Evolutionary conservation across 2,888 invertebrate species (phyloP), one percentile per base, ranked within the genome.

Genomic region (Lydus trimaculatus): DNA sequence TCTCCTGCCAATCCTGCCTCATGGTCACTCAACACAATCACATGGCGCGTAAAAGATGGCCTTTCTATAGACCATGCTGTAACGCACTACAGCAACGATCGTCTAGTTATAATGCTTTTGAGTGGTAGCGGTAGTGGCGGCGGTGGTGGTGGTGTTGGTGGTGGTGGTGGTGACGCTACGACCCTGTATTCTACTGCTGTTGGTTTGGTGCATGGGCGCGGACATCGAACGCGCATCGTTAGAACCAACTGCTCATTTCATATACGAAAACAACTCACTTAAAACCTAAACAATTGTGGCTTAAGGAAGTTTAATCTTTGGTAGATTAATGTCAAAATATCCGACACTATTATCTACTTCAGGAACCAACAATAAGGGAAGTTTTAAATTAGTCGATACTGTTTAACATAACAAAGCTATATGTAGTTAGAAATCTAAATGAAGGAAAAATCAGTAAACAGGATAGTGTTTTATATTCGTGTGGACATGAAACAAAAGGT

Each of bases 1-100:
- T 79, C 79, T 78, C 78, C 80, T 77, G 82, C 82, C 79, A 78
- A 74, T 79, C 81, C 80, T 78, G 78, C 79, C 74, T 78, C 82
- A 82, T 82, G 75, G 79, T 83, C 82, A 82, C 81, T 81, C 79
- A 71, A 76, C 77, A 76, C 79, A 72, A 71, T 82, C 81, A 81
- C 81, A 82, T 82, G 72, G 75, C 73, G 71, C 72, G 69, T 63
- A 64, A 56, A 28, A 56, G 62, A 69, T 72, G 73, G 64, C 75
- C 73, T 68, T 67, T 69, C 71, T 71, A 72, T 72, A 70, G 74
- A 64, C 59, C 76, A 79, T 80, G 75, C 75, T 79, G 80, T 75
- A 78, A 76, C 78, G 78, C 78, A 81, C 81, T 80, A 76, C 56
- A 56, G 56, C 56, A 56, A 56, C 28, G n/a, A 56, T n/a, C 15